Percentiles rank a stretch among this genome's conserved stretches.
phyloP scores from a whole-genome alignment of 1,140 invertebrate species.

The Drosophila arizonae region DNA sequence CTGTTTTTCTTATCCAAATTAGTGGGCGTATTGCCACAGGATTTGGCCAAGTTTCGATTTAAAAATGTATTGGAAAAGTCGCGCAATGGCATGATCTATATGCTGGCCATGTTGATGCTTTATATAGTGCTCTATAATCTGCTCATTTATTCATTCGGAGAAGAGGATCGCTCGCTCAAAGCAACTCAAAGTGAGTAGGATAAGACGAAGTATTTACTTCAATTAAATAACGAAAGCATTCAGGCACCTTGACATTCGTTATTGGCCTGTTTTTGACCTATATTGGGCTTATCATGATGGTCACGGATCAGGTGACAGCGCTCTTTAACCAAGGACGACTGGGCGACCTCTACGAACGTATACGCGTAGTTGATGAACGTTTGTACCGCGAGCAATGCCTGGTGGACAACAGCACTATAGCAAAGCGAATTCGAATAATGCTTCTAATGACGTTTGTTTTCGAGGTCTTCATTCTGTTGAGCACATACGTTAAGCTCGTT shows the following conservation, averaged over 20 bases:
- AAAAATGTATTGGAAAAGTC: constrained; percentile 69
- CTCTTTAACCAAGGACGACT: constrained; percentile 70
- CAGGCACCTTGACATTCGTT: constrained; percentile 80
- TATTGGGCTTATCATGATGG: constrained; percentile 81
- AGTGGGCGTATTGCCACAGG: constrained; percentile 68
- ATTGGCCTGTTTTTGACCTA: constrained; percentile 82
- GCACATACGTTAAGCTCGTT: constrained; percentile 65
- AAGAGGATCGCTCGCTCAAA: constrained; percentile 72
- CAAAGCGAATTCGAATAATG: constrained; percentile 63
- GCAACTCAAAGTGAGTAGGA: constrained; percentile 68
- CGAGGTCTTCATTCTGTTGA: constrained; percentile 65
- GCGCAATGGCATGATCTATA: constrained; percentile 60
- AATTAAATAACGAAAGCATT: not conserved
- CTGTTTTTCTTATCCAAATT: constrained; percentile 71
- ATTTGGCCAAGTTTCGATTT: constrained; percentile 56
- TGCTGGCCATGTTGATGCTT: constrained; percentile 45
- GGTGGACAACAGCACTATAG: constrained; percentile 62
- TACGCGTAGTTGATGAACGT: constrained; percentile 71
- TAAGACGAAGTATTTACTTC: not conserved
- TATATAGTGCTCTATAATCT: constrained; percentile 72
- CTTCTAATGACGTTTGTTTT: constrained; percentile 66
- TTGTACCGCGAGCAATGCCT: constrained; percentile 62
- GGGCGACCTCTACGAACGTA: constrained; percentile 72
- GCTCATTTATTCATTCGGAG: constrained; percentile 70
- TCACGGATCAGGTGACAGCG: constrained; percentile 69